phyloP scores from a whole-genome alignment of 35 echinoderm and acorn worm genomes.

The Ptychodera flava region DNA sequence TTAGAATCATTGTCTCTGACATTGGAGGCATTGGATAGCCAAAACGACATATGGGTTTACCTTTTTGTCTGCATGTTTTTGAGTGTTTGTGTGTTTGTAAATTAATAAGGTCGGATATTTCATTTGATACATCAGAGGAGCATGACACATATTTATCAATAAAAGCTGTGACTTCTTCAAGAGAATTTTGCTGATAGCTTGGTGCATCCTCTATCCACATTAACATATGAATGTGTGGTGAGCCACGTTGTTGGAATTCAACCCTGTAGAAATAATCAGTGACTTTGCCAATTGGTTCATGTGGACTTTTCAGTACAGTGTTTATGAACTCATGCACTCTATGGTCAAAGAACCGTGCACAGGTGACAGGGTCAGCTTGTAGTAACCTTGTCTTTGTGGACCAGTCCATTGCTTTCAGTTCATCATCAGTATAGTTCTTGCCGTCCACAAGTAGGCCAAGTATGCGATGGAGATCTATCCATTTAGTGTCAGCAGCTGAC shows the following conservation, averaged over 20 bases:
- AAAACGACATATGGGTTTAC: too few relatives aligned
- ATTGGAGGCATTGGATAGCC: too few relatives aligned
- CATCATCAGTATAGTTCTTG: conserved; percentile 22
- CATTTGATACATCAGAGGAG: conserved; percentile 7
- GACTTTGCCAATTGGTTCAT: conserved; percentile 25
- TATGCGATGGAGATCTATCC: conserved; percentile 28
- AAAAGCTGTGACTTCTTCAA: conserved; percentile 13
- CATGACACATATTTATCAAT: conserved; percentile 50
- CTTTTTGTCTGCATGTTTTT: conserved; percentile 47
- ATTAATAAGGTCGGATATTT: conserved; percentile 11
- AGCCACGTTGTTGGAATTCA: conserved; percentile 51
- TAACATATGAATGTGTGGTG: conserved; percentile 51
- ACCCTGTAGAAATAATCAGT: too few relatives aligned
- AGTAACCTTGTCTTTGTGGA: too few relatives aligned
- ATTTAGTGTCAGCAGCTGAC: conserved; percentile 32
- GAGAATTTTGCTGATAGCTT: too few relatives aligned
- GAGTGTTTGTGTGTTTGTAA: conserved; percentile 43
- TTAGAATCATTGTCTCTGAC: conserved; percentile 23
- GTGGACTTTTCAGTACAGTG: conserved; percentile 37
- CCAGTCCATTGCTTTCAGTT: too few relatives aligned
- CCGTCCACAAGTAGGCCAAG: too few relatives aligned
- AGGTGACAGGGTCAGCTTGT: too few relatives aligned
- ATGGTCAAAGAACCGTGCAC: too few relatives aligned
- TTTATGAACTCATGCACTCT: conserved; percentile 21
- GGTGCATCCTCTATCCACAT: too few relatives aligned